Conservation (phyloP, 1,140 invertebrate species). For the Zaprionus tsacasi region DNA sequence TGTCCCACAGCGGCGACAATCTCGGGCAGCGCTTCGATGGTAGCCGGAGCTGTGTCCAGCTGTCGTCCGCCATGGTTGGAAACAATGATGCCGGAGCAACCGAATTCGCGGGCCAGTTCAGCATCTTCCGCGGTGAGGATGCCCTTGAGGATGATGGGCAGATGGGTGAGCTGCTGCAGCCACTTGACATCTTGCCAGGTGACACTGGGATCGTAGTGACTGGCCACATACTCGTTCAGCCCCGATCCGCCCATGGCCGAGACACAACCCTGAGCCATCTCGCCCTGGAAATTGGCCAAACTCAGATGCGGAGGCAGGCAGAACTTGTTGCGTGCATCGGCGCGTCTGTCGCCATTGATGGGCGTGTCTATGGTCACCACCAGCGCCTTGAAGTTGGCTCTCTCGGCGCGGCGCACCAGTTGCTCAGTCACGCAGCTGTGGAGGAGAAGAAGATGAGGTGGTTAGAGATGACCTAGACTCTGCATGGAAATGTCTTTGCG, state of each 20-base stretch:
- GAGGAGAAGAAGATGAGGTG: background rate
- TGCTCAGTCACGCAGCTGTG: constrained; percentile 88
- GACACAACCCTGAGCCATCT: constrained; percentile 85
- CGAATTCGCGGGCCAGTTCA: constrained; percentile 88
- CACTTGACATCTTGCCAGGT: constrained; percentile 94
- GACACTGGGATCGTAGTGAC: constrained; percentile 91
- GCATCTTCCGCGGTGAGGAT: constrained; percentile 95
- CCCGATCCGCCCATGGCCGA: constrained; percentile 86
- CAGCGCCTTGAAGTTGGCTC: constrained; percentile 92
- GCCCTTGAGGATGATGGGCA: constrained; percentile 96
- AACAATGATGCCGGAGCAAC: constrained; percentile 92
- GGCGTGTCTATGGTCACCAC: constrained; percentile 96
- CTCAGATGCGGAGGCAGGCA: constrained; percentile 90
- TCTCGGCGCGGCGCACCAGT: constrained; percentile 92
- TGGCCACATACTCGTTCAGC: constrained; percentile 90
- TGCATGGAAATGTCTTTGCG: background rate
- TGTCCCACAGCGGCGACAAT: constrained; percentile 90
- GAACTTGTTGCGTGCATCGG: constrained; percentile 94
- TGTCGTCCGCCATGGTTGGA: constrained; percentile 97
- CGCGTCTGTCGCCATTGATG: constrained; percentile 91
- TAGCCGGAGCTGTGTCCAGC: constrained; percentile 92
- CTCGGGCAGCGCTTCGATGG: constrained; percentile 95
- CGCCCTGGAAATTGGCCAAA: constrained; percentile 89
- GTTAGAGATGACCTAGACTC: background rate
- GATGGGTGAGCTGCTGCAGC: constrained; percentile 91